These are phyloP conservation scores for Dermochelys coriacea DNA, from an alignment of 2,797 vertebrate genomes.

Conservation along the genomic window DNA sequence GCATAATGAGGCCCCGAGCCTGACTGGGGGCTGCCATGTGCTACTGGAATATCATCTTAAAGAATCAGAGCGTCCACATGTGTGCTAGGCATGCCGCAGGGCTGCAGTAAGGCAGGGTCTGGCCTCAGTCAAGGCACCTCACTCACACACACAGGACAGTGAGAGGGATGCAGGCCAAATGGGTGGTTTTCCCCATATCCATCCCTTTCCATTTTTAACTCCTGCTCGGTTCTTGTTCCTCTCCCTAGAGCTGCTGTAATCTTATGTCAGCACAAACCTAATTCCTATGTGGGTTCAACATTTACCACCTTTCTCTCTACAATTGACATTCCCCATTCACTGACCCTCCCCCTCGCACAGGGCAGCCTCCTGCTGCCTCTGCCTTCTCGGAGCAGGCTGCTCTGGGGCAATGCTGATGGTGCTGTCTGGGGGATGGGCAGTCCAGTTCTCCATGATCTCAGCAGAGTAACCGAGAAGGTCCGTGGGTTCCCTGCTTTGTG, in stretches of 20 bases:
- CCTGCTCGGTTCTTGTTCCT: not conserved
- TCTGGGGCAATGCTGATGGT: not conserved
- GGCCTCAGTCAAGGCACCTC: not conserved
- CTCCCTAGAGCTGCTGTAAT: not conserved
- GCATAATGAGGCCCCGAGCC: not conserved
- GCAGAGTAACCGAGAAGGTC: not conserved
- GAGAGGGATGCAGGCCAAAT: not conserved
- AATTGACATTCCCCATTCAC: fast-evolving
- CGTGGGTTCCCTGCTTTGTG: not conserved
- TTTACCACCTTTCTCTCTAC: not conserved
- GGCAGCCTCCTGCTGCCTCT: not conserved
- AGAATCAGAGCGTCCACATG: not conserved
- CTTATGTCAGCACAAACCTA: not conserved
- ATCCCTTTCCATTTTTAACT: not conserved
- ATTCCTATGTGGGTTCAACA: not conserved
- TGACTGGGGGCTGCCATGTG: not conserved
- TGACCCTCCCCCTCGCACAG: not conserved
- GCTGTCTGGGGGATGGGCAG: not conserved
- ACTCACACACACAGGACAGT: fast-evolving
- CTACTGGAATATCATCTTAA: not conserved
- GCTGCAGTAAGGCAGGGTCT: not conserved
- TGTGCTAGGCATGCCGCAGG: fast-evolving
- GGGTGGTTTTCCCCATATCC: not conserved
- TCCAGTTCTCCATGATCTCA: not conserved
- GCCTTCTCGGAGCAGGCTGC: not conserved